Conservation (phyloP, 2,888 invertebrate species). For the Ernsta delagoae region DNA sequence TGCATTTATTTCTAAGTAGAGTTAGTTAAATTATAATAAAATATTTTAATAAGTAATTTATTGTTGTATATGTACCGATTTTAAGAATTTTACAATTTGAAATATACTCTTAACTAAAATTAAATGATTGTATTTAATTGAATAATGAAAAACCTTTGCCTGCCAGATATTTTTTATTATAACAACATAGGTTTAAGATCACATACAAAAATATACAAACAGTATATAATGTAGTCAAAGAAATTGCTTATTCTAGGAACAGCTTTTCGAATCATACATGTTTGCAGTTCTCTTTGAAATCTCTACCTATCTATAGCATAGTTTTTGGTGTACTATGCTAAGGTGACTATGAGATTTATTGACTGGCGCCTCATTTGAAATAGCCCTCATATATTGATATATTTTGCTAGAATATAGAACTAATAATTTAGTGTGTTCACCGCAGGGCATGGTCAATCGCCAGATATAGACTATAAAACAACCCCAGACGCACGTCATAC, state of each 20-base stretch:
- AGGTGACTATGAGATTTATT: too few relatives aligned
- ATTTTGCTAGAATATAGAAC: too few relatives aligned
- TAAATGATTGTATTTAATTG: not conserved
- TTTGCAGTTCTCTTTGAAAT: too few relatives aligned
- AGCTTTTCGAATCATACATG: too few relatives aligned
- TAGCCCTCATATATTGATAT: too few relatives aligned
- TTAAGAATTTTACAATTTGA: constrained; percentile 14
- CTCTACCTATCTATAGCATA: too few relatives aligned
- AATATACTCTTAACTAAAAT: constrained; percentile 9
- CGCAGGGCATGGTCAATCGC: too few relatives aligned
- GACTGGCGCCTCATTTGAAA: too few relatives aligned
- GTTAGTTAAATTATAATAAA: constrained; percentile 19
- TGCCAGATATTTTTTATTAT: constrained; percentile 25
- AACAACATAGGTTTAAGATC: constrained; percentile 23
- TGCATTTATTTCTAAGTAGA: constrained; percentile 14
- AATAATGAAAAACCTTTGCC: not conserved
- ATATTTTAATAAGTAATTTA: constrained; percentile 25
- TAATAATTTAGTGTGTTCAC: too few relatives aligned
- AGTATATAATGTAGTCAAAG: constrained; percentile 7
- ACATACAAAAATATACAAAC: constrained; percentile 39
- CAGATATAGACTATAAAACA: too few relatives aligned
- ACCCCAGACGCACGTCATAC: too few relatives aligned
- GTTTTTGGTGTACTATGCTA: too few relatives aligned
- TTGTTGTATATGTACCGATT: constrained; percentile 17
- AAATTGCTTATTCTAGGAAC: constrained; percentile 13